These are phyloP conservation scores for Hyposoter dolosus DNA, from an alignment of 2,888 invertebrate species.

Conservation along the genomic window DNA sequence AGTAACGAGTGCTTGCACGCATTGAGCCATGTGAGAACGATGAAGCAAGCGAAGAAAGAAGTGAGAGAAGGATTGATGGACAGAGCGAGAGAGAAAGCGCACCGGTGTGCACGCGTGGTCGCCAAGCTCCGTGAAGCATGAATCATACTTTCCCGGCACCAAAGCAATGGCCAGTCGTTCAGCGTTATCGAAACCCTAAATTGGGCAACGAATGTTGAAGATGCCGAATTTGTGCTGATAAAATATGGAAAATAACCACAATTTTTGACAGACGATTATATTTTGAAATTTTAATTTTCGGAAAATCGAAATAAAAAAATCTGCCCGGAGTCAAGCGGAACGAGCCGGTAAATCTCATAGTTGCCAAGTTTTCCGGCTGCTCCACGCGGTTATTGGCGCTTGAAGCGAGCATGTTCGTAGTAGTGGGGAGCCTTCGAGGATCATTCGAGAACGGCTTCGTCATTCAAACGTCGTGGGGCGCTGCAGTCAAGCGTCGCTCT, in stretches of 20 bases:
- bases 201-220: neutral
- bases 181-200: neutral
- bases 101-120: slow-evolving; percentile 4
- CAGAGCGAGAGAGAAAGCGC: slow-evolving; percentile 20
- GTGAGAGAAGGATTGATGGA: neutral
- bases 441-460: slow-evolving; percentile 51
- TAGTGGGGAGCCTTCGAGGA: slow-evolving; percentile 35
- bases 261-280: neutral
- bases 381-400: slow-evolving; percentile 63
- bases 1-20: slow-evolving; percentile 24
- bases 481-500: slow-evolving; percentile 81
- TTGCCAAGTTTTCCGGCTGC: slow-evolving; percentile 44
- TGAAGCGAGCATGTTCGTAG: slow-evolving; percentile 52
- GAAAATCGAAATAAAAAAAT: neutral
- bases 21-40: slow-evolving; percentile 16
- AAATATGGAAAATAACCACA: neutral
- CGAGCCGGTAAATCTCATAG: slow-evolving; percentile 59
- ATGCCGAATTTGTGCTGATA: neutral
- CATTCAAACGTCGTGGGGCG: slow-evolving; percentile 73
- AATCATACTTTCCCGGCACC: slow-evolving; percentile 17
- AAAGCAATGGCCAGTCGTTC: neutral
- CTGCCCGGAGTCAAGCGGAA: slow-evolving; percentile 3
- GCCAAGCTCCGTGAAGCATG: slow-evolving; percentile 5
- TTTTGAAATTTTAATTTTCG: neutral
- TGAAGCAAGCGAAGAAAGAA: neutral